phyloP scores from a whole-genome alignment of 2,888 invertebrate species.

The Drosophila yooni region DNA sequence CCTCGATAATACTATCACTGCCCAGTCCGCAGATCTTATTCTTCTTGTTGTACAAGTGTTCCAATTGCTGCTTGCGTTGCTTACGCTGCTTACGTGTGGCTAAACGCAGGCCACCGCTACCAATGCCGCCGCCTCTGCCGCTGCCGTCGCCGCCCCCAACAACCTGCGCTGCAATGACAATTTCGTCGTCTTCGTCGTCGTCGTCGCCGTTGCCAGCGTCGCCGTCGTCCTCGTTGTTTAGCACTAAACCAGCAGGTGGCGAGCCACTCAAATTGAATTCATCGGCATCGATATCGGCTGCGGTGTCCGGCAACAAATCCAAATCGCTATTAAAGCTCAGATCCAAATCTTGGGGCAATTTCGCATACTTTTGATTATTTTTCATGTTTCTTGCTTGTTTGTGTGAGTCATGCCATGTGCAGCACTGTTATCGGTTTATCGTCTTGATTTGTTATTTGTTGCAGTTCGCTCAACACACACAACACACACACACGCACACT shows the following conservation, averaged over 20 bases:
- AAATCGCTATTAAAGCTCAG: constrained; percentile 83
- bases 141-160: constrained; percentile 54
- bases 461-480: constrained; percentile 34
- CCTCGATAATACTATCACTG: constrained; percentile 83
- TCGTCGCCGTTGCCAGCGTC: constrained; percentile 76
- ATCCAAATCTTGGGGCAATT: constrained; percentile 85
- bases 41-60: constrained; percentile 78
- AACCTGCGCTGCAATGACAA: constrained; percentile 74
- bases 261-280: constrained; percentile 63
- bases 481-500: constrained; percentile 12
- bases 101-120: constrained; percentile 62
- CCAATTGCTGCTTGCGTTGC: constrained; percentile 62
- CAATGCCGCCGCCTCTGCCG: constrained; percentile 61
- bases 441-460: constrained; percentile 47
- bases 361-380: constrained; percentile 84
- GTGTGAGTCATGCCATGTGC: constrained; percentile 68
- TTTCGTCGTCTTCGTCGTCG: constrained; percentile 82
- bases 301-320: constrained; percentile 78
- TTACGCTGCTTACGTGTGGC: constrained; percentile 57
- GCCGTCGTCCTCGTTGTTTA: constrained; percentile 53
- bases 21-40: constrained; percentile 79
- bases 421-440: constrained; percentile 53
- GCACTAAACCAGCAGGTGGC: constrained; percentile 59
- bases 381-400: constrained; percentile 78
- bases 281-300: constrained; percentile 75